These are phyloP conservation scores for Narcine bancroftii DNA, from an alignment of 2,113 vertebrate genomes.

Conservation along the genomic window DNA sequence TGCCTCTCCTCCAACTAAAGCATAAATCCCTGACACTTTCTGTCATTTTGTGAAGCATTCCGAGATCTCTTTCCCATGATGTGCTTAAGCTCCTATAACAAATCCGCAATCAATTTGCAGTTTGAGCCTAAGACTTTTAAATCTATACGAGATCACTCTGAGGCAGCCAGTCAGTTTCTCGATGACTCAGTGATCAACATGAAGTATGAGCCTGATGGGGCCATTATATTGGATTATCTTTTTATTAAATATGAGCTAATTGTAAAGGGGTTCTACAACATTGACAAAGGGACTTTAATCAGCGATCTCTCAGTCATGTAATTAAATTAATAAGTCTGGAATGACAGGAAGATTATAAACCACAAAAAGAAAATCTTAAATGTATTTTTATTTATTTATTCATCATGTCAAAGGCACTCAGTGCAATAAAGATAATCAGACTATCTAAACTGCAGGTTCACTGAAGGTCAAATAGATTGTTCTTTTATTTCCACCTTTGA, in stretches of 20 bases:
- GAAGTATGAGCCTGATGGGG: background rate
- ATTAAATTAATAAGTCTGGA: conserved; percentile 33
- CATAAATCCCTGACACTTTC: background rate
- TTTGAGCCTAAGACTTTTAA: background rate
- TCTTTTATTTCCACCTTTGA: background rate
- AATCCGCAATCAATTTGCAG: conserved; percentile 13
- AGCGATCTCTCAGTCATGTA: conserved; percentile 9
- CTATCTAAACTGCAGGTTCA: background rate
- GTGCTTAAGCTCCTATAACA: background rate
- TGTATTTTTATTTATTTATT: conserved; percentile 32
- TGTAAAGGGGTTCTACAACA: background rate
- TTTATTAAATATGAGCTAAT: conserved; percentile 33
- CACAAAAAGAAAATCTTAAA: conserved; percentile 2
- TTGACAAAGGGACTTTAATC: conserved; percentile 33
- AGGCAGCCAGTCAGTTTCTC: background rate
- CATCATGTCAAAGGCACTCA: conserved; percentile 9
- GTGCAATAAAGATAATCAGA: background rate
- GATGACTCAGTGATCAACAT: background rate
- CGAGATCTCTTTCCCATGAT: background rate
- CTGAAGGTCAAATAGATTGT: conserved; percentile 26
- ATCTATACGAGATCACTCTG: background rate
- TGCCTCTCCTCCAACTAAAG: background rate
- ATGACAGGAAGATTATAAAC: conserved; percentile 24
- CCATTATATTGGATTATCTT: conserved; percentile 32
- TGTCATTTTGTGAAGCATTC: background rate